Conservation (phyloP, 35 echinoderm and acorn worm genomes). For the Chiridota heheva region DNA sequence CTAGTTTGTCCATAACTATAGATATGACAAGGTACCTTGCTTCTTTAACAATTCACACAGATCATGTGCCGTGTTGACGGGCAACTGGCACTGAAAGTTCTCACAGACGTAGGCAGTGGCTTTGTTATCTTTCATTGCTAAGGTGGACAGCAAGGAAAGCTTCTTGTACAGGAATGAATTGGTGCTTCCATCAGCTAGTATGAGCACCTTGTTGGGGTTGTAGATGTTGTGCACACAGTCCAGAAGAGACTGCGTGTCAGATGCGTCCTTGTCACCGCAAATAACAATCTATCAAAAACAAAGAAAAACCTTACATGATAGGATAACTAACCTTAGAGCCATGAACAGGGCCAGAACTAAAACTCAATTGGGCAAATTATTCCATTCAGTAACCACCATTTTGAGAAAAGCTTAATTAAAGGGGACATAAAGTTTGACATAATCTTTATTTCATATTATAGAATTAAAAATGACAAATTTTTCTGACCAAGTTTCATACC, state of each 20-base stretch:
- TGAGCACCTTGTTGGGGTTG: constrained; percentile 88
- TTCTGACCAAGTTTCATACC: too few relatives aligned
- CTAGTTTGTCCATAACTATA: too few relatives aligned
- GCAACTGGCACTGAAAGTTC: constrained; percentile 87
- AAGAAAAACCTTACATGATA: constrained; percentile 2
- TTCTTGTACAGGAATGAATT: constrained; percentile 61
- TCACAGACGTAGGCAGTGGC: constrained; percentile 92
- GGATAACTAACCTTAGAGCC: too few relatives aligned
- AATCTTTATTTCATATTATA: too few relatives aligned
- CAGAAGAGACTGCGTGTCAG: constrained; percentile 71
- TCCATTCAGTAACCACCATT: too few relatives aligned
- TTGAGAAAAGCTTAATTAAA: too few relatives aligned
- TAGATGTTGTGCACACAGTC: constrained; percentile 62
- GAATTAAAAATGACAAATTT: too few relatives aligned
- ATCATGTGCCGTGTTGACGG: constrained; percentile 64
- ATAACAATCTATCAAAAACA: constrained; percentile 75
- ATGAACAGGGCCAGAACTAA: too few relatives aligned
- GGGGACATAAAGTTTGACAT: too few relatives aligned
- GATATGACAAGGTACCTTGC: too few relatives aligned
- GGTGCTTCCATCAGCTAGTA: constrained; percentile 71
- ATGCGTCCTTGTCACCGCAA: constrained; percentile 51
- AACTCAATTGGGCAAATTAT: too few relatives aligned
- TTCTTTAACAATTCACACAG: constrained; percentile 57
- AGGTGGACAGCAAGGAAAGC: constrained; percentile 63
- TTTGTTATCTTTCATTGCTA: constrained; percentile 74